Evolutionary conservation across 2,888 invertebrate species (phyloP), one percentile per base, ranked within the genome.

Genomic region (Acanthosepion pharaonis): DNA sequence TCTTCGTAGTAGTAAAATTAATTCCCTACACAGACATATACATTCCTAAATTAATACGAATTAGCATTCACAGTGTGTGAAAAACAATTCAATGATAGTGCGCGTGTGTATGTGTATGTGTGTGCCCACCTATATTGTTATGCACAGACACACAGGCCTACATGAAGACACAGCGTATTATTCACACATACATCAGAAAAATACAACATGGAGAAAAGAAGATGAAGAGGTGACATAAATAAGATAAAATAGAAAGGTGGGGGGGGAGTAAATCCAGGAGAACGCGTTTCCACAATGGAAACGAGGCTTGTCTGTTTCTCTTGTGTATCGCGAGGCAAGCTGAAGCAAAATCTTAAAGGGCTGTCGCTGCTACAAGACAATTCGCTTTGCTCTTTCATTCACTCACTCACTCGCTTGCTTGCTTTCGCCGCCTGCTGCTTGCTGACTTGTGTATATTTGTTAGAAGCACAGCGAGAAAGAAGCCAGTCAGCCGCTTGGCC

Each of bases 211-310:
- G 20, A 59, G 23, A 23, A 20, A 23, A 23, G 6, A 59, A 23
- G 20, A 5, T 4, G 23, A 59, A 59, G 20, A 59, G 23, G 20
- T 20, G 20, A 59, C 20, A 55, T 5, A 4, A 55, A 55, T 55
- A n/a, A 28, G 78, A 28, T 8, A 9, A 8, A 11, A 8, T 28
- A n/a, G n/a, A 28, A 28, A 5, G 78, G 9, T 6, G 8, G 25
- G 8, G 64, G 8, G 25, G 8, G 78, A 1, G 33, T 33, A 15
- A 11, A 11, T 78, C 9, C n/a, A 33, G 33, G 3, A 78, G n/a
- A 78, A n/a, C 78, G 78, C n/a, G n/a, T 78, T 78, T 78, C n/a
- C 78, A 78, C 78, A n/a, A n/a, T n/a, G 78, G 11, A 78, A 78
- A 78, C n/a, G n/a, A 78, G n/a, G 9, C 78, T 64, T 64, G 64